These are phyloP conservation scores for Lomographa bimaculata DNA, from an alignment of 2,888 invertebrate genomes.

Conservation along the genomic window DNA sequence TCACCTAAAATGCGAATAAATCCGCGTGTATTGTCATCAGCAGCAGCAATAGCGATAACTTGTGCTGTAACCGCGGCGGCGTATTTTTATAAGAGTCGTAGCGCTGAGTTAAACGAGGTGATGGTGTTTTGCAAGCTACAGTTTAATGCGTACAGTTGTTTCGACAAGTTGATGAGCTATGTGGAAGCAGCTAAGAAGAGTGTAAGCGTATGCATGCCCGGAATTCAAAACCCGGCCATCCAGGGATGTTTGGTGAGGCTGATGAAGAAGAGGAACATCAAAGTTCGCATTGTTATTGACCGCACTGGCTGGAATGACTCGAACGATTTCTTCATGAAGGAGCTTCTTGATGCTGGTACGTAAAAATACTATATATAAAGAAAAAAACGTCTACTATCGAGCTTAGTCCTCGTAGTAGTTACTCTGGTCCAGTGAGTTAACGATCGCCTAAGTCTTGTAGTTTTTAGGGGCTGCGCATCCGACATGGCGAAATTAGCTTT, in stretches of 20 bases:
- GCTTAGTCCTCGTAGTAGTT: no score
- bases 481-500: no score
- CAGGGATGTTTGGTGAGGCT: slow-evolving; percentile 67
- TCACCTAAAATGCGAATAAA: slow-evolving; percentile 70
- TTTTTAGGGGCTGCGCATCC: no score
- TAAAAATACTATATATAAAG: slow-evolving; percentile 16
- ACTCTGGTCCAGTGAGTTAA: no score
- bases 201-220: slow-evolving; percentile 75
- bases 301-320: slow-evolving; percentile 60
- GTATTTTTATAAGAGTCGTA: slow-evolving; percentile 67
- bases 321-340: slow-evolving; percentile 65
- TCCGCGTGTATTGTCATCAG: slow-evolving; percentile 65
- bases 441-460: no score
- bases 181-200: slow-evolving; percentile 65
- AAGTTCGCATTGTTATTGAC: slow-evolving; percentile 69
- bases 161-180: slow-evolving; percentile 72
- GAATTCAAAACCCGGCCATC: slow-evolving; percentile 74
- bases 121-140: slow-evolving; percentile 80
- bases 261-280: slow-evolving; percentile 62
- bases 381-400: no score
- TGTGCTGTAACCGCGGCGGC: slow-evolving; percentile 73
- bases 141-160: slow-evolving; percentile 70
- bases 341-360: slow-evolving; percentile 71
- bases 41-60: slow-evolving; percentile 66
- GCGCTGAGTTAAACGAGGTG: slow-evolving; percentile 68